Evolutionary conservation across 1,140 invertebrate species (phyloP).

Genomic region (Apolygus lucorum): DNA sequence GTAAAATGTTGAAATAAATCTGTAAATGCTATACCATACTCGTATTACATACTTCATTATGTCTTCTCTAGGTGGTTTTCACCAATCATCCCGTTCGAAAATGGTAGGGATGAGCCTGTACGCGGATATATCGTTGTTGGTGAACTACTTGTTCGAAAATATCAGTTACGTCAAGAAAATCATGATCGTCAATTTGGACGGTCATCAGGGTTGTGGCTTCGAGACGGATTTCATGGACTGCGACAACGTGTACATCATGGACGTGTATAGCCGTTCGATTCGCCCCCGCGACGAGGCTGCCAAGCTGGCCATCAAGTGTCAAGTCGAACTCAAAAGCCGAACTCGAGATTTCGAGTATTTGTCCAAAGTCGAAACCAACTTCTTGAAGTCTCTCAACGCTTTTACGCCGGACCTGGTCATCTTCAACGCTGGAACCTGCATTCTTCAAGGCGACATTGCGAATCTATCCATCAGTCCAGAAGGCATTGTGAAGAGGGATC

Average conservation of each 20-base stretch:
- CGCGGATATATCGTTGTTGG: constrained; percentile 72
- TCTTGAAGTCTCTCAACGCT: constrained; percentile 56
- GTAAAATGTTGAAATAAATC: no score
- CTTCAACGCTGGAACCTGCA: constrained; percentile 83
- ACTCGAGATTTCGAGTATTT: constrained; percentile 66
- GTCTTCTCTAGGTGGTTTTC: no score
- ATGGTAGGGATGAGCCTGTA: constrained; percentile 84
- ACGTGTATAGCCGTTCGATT: constrained; percentile 73
- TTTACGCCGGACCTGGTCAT: constrained; percentile 71
- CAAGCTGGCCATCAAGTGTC: constrained; percentile 61
- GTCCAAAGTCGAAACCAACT: constrained; percentile 46
- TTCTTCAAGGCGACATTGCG: constrained; percentile 67
- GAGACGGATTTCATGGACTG: constrained; percentile 65
- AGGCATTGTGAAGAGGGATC: no score
- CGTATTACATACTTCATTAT: no score
- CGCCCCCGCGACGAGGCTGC: constrained; percentile 70
- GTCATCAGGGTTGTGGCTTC: constrained; percentile 81
- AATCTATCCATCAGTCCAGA: no score
- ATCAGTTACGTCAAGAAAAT: constrained; percentile 50
- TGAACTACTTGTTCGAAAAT: constrained; percentile 55
- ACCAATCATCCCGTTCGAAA: constrained; percentile 61
- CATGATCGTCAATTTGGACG: constrained; percentile 84
- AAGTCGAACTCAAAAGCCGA: constrained; percentile 54
- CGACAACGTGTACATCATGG: constrained; percentile 73
- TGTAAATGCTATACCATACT: no score